phyloP scores from a whole-genome alignment of 2,113 vertebrate species.

The Hippocampus comes region DNA sequence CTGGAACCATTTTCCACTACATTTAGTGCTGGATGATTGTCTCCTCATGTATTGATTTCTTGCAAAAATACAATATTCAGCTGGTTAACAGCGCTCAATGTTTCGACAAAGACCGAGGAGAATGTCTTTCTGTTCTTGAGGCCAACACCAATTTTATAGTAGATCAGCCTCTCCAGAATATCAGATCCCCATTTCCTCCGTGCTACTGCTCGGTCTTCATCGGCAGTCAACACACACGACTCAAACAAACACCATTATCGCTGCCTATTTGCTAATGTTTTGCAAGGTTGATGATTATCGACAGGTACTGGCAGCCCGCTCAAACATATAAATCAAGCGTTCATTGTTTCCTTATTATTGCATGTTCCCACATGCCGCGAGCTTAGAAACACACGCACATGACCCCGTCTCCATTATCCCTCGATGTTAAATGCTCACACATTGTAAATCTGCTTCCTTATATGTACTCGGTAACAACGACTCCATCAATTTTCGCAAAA shows the following conservation, averaged over 20 bases:
- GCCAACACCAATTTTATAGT: constrained; percentile 13
- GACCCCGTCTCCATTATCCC: constrained; percentile 20
- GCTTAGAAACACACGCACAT: neutral
- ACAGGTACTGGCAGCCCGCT: constrained; percentile 28
- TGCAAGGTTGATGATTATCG: constrained; percentile 46
- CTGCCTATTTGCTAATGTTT: constrained; percentile 42
- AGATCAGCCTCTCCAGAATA: constrained; percentile 19
- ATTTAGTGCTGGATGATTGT: neutral
- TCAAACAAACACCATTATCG: constrained; percentile 36
- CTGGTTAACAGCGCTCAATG: neutral
- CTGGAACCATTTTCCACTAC: neutral
- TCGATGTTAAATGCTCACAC: constrained; percentile 45
- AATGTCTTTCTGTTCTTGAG: constrained; percentile 5
- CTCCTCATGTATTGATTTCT: neutral
- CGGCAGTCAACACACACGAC: constrained; percentile 31
- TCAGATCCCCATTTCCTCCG: constrained; percentile 7
- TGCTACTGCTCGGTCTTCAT: constrained; percentile 15
- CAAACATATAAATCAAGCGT: constrained; percentile 42
- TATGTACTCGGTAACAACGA: constrained; percentile 54
- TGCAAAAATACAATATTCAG: neutral
- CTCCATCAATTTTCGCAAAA: constrained; percentile 53
- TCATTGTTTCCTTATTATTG: constrained; percentile 51
- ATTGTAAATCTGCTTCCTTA: constrained; percentile 40
- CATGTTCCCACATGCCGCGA: constrained; percentile 6
- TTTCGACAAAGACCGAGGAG: neutral